Base-by-base conservation (phyloP, 2,797 vertebrate genomes). In the Enteromius argenteus region DNA sequence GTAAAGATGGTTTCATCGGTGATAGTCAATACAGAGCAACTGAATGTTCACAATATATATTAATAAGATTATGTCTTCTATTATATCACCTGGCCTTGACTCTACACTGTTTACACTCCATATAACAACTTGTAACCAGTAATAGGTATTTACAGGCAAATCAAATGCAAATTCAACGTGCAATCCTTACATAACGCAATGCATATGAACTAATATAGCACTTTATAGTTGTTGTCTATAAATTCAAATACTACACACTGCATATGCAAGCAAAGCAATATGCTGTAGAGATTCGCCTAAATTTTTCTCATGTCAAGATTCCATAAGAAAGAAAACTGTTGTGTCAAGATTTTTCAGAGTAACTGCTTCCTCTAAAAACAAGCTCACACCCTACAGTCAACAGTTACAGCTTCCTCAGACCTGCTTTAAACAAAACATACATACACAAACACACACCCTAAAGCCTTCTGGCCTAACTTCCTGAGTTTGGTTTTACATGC, bases 321-420 rank as follows among this genome's bases (percentile, higher is more conserved):
- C 51, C 35, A 58, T 17, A 58, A 39, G 21, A 51, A 37, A 14
- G 21, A 79, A 79, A 35, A 68, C 5, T 4, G 2, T 49, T 49
- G 19, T 69, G 32, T 80, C 46, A 69, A 3, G 9, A 80, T 11
- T 68, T 35, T 58, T 17, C 35, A 39, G 35, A 76, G 13, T 4
- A 56, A 58, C 3, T 76, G 37, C 30, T 87, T 83, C 69, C 73
- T 78, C 58, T 78, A n/a, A 76, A 84, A 67, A n/a, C 8, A 78
- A 8, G 17, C 51, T 64, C 53, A 17, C 19, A 14, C 53, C 56
- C 35, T 56, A 46, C 64, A 68, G 62, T 10, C 14, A 21, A 51
- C 30, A 53, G 32, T 66, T 51, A 15, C 62, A 49, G 64, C 77
- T 85, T 88, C 83, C 85, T 85, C 66, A 42, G 27, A 77, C 17